Evolutionary conservation across 2,888 invertebrate species (phyloP), one percentile per base, ranked within the genome.

Genomic region (Drosophila rubida): DNA sequence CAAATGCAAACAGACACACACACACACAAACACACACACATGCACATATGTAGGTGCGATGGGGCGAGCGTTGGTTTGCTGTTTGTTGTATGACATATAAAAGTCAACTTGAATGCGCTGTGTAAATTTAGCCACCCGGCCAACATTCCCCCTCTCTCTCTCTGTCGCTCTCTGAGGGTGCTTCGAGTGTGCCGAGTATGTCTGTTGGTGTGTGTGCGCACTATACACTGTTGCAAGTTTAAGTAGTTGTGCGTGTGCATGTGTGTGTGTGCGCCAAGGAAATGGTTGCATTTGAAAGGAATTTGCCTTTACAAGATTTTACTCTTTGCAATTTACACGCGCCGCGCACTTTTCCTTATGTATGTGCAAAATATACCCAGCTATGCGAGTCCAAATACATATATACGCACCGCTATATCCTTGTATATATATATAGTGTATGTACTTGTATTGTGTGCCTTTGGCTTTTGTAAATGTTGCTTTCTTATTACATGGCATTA

Each of bases 321-420:
- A 86, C 88, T 83, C 87, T 83, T 88, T 88, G 81, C 83, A 88
- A 87, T 87, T 88, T 88, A 88, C 82, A 88, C 83, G 87, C 88
- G 87, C 69, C 83, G 73, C 80, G 75, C 54, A 70, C 80, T 71
- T 69, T 67, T 72, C 55, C 55, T 44, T 55, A 46, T 37, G 25
- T 27, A 9, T 45, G 8, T 11, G 25, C 19, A 19, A 27, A 2
- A 19, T 9, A 39, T 6, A 35, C 14, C 16, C 35, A 35, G 16
- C 23, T 22, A 25, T 27, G 23, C 16, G n/a, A n/a, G n/a, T 41
- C 27, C 23, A 59, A n/a, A 63, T 27, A 37, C 27, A 51, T 35
- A 51, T 25, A 48, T 23, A 39, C 11, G 2, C 14, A 7, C 19
- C 19, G 16, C 44, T 35, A 45, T 19, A 53, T 45, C 30, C 19